phyloP scores from a whole-genome alignment of 53 echinoderm and acorn worm species.

The Temnopleurus reevesii region DNA sequence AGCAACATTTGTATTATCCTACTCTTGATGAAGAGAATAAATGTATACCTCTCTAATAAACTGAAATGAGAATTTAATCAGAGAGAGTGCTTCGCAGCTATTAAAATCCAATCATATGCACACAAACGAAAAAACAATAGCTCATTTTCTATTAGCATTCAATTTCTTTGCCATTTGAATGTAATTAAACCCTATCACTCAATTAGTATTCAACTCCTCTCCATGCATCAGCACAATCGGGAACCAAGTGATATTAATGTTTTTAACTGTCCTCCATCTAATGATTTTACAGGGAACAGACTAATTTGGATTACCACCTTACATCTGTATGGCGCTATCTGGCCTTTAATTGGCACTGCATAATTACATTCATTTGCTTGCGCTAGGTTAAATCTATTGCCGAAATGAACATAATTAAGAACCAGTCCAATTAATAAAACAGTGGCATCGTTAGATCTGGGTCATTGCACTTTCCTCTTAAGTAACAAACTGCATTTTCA shows the following conservation, averaged over 20 bases:
- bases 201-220: background rate
- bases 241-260: background rate
- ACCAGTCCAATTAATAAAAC: background rate
- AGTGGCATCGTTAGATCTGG: background rate
- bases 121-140: background rate
- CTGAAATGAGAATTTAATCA: slow-evolving; percentile 30
- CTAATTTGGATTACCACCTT: slow-evolving; percentile 4
- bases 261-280: slow-evolving; percentile 12
- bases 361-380: slow-evolving; percentile 26
- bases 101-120: background rate
- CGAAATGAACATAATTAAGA: slow-evolving; percentile 12
- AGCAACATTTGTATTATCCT: background rate
- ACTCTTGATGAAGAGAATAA: background rate
- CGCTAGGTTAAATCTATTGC: slow-evolving; percentile 20
- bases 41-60: background rate
- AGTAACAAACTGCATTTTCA: slow-evolving; percentile 23
- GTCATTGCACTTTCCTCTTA: slow-evolving; percentile 13
- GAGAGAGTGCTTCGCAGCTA: slow-evolving; percentile 1
- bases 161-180: slow-evolving; percentile 17
- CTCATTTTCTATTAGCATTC: slow-evolving; percentile 29
- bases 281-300: background rate
- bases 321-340: slow-evolving; percentile 3
- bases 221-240: too few species aligned
- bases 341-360: background rate
- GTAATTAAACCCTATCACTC: slow-evolving; percentile 35